Conservation (phyloP, 2,888 invertebrate species). For the Hypselothyrea guttata region DNA sequence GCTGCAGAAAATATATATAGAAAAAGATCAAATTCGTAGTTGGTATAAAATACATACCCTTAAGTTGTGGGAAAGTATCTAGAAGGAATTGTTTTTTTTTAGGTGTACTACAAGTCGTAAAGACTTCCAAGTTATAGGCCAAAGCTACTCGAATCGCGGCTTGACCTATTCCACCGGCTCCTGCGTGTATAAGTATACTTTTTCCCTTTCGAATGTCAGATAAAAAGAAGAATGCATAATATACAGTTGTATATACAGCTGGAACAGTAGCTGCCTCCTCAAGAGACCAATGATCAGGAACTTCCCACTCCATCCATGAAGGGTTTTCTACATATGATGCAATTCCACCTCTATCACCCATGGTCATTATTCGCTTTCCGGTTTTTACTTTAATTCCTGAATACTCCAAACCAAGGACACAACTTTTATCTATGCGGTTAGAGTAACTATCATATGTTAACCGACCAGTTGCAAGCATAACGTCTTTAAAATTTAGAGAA, state of each 20-base stretch:
- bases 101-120: slow-evolving; percentile 87
- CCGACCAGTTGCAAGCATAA: slow-evolving; percentile 96
- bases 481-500: slow-evolving; percentile 95
- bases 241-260: slow-evolving; percentile 89
- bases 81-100: slow-evolving; percentile 86
- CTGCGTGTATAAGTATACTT: slow-evolving; percentile 84
- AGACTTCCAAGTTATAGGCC: slow-evolving; percentile 86
- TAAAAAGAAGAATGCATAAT: slow-evolving; percentile 83
- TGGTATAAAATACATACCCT: slow-evolving; percentile 81
- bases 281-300: slow-evolving; percentile 88
- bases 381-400: slow-evolving; percentile 84
- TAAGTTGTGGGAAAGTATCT: slow-evolving; percentile 83
- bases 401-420: slow-evolving; percentile 87
- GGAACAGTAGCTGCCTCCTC: slow-evolving; percentile 91
- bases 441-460: slow-evolving; percentile 91
- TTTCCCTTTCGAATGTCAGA: slow-evolving; percentile 80
- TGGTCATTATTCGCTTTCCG: slow-evolving; percentile 87
- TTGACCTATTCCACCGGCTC: slow-evolving; percentile 89
- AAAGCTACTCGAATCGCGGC: slow-evolving; percentile 90
- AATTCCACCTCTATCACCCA: slow-evolving; percentile 83
- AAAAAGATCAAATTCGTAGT: too few species aligned
- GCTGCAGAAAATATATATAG: slow-evolving; percentile 42
- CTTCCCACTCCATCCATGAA: slow-evolving; percentile 84
- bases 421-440: slow-evolving; percentile 86
- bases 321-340: slow-evolving; percentile 82